Evolutionary conservation across 2,888 invertebrate species (phyloP).

Genomic region (Helleia helle): DNA sequence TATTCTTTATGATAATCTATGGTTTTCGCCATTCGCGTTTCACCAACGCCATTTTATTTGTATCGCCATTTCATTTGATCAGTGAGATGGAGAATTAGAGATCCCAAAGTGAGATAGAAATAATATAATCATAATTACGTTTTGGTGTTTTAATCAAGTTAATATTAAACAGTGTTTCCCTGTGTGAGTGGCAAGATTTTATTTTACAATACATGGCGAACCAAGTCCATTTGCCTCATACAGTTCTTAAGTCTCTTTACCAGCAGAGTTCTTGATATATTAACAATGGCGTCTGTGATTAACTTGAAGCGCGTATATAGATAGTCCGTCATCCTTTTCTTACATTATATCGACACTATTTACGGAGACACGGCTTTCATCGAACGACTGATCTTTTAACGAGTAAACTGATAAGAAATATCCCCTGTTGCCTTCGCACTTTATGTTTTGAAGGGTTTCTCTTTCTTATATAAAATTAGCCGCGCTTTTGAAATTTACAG

Average conservation of each 20-base stretch:
- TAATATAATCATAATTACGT: conserved; percentile 38
- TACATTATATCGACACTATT: conserved; percentile 64
- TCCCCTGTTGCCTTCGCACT: conserved; percentile 70
- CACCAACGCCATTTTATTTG: conserved; percentile 69
- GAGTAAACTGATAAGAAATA: conserved; percentile 68
- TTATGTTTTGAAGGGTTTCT: conserved; percentile 59
- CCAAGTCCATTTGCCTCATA: background rate
- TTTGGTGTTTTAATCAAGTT: conserved; percentile 11
- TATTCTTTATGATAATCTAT: background rate
- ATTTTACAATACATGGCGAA: background rate
- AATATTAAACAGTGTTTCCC: background rate
- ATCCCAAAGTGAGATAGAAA: conserved; percentile 71
- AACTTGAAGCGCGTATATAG: conserved; percentile 58
- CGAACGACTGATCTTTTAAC: conserved; percentile 65
- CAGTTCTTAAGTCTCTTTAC: background rate
- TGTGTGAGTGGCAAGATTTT: background rate
- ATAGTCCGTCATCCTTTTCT: conserved; percentile 73
- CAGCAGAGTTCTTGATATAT: conserved; percentile 23
- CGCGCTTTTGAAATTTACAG: conserved; percentile 48
- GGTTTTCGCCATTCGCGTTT: conserved; percentile 13
- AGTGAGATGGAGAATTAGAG: conserved; percentile 66
- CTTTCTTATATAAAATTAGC: conserved; percentile 49
- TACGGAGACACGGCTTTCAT: conserved; percentile 62
- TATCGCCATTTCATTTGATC: conserved; percentile 74
- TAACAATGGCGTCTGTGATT: conserved; percentile 65